Base-by-base conservation (phyloP, 2,113 vertebrate genomes). In the Melanerpes formicivorus region DNA sequence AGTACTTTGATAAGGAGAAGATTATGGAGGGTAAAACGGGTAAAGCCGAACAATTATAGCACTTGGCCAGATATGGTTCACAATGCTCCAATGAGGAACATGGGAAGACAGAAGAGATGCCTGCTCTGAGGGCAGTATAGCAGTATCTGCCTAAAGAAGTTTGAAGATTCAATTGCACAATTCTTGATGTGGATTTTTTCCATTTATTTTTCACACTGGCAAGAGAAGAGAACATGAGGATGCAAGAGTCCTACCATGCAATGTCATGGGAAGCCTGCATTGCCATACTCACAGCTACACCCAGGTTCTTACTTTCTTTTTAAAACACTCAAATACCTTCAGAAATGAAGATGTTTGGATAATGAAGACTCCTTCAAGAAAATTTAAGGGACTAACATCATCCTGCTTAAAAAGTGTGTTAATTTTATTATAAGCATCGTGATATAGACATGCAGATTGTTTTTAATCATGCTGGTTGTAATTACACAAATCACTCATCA, bases 401-500 rank as follows among this genome's bases (percentile, higher is more conserved):
- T 6, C 3, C 6, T 29, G 25, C 30, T 58, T 80, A 27, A 71
- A 83, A 72, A 71, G 22, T 0, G 19, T 23, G 0, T 25, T 78
- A 21, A 19, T 67, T 84, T 76, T 75, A 82, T 58, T 91, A 58
- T 22, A 87, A 44, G 34, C 59, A 72, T 72, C 29, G 29, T 25
- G 44, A 75, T 72, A 91, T 30, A 66, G 70, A 87, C 63, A 88
- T 59, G 86, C 86, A 91, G 77, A 92, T 81, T 91, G 94, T 90
- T 95, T 90, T 90, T 84, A 91, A 81, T 96, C 80, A 73, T 2
- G 21, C 74, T 69, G 26, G 76, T 29, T 93, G 76, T 58, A 95
- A 90, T 93, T 95, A 95, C 48, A 96, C 74, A 90, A 93, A 90
- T 91, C 77, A 70, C 58, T 29, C 70, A 90, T 90, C 65, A 92